A percentile compares a stretch with the other conserved stretches of the same genome.
Evolutionary conservation across 2,113 vertebrate species (phyloP).

Genomic region (Periophthalmodon schlosseri): DNA sequence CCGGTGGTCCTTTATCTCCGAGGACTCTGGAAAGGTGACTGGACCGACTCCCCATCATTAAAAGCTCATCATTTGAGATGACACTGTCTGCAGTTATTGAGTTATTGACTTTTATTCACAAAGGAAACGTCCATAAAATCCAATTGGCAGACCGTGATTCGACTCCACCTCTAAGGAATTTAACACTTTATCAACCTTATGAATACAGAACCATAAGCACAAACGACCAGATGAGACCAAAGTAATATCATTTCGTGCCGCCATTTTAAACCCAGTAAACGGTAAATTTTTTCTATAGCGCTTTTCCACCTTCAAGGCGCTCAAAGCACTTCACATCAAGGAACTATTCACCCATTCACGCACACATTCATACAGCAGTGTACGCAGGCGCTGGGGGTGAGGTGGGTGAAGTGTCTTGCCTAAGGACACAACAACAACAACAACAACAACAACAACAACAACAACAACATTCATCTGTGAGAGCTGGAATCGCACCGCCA

Average conservation of each 20-base stretch:
- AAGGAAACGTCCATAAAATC: slow-evolving; percentile 45
- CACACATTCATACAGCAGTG: too few species aligned
- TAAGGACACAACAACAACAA: too few species aligned
- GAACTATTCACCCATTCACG: too few species aligned
- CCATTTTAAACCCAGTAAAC: slow-evolving; percentile 5
- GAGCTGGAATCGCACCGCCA: too few species aligned
- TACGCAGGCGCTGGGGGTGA: too few species aligned
- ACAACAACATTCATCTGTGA: too few species aligned
- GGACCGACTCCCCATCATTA: slow-evolving; percentile 61
- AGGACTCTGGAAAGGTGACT: slow-evolving; percentile 62
- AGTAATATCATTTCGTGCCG: slow-evolving; percentile 14
- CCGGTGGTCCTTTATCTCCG: slow-evolving; percentile 62
- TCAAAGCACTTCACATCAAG: too few species aligned
- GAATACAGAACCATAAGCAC: slow-evolving; percentile 30
- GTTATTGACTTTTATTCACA: slow-evolving; percentile 44
- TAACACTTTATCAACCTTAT: slow-evolving; percentile 36
- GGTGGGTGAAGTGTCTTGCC: too few species aligned
- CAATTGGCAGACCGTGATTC: slow-evolving; percentile 42
- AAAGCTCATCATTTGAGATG: slow-evolving; percentile 69
- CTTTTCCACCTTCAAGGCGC: too few species aligned
- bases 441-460: too few species aligned
- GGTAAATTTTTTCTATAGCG: too few species aligned
- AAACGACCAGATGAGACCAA: slow-evolving; percentile 8
- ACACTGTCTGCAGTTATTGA: slow-evolving; percentile 61
- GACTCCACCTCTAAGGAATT: slow-evolving; percentile 46